These are phyloP conservation scores for Sclerurus mexicanus DNA, from an alignment of 2,113 vertebrate species.

Conservation along the genomic window DNA sequence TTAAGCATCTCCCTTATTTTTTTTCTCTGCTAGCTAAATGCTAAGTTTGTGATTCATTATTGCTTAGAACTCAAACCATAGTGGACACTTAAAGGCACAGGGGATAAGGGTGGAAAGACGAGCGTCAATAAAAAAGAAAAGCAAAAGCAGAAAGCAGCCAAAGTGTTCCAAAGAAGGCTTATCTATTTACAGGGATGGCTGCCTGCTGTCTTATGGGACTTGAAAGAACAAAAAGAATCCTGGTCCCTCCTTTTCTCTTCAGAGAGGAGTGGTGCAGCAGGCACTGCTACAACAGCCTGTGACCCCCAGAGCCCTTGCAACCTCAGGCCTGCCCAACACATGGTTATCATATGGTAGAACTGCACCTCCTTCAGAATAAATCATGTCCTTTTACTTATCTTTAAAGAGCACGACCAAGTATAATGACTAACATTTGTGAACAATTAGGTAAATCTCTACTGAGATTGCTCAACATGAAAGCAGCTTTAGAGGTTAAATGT, in stretches of 20 bases:
- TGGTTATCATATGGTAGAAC: accelerated
- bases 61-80: neutral
- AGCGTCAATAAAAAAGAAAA: neutral
- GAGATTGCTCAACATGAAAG: constrained; percentile 1
- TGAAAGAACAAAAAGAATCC: neutral
- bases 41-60: neutral
- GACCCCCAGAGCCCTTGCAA: neutral
- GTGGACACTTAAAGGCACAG: neutral
- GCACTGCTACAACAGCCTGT: neutral
- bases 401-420: neutral
- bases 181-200: neutral
- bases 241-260: neutral
- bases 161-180: neutral
- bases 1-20: neutral
- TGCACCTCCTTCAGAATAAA: neutral
- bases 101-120: neutral
- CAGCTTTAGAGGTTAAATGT: neutral
- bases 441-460: constrained; percentile 26
- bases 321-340: neutral
- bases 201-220: neutral
- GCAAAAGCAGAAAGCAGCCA: neutral
- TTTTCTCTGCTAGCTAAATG: neutral
- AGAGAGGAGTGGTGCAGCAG: neutral
- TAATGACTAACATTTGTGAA: neutral
- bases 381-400: neutral